A percentile compares a stretch with the other conserved stretches of the same genome.
phyloP scores from a whole-genome alignment of 2,797 vertebrate species.

The Heterohyrax brucei region DNA sequence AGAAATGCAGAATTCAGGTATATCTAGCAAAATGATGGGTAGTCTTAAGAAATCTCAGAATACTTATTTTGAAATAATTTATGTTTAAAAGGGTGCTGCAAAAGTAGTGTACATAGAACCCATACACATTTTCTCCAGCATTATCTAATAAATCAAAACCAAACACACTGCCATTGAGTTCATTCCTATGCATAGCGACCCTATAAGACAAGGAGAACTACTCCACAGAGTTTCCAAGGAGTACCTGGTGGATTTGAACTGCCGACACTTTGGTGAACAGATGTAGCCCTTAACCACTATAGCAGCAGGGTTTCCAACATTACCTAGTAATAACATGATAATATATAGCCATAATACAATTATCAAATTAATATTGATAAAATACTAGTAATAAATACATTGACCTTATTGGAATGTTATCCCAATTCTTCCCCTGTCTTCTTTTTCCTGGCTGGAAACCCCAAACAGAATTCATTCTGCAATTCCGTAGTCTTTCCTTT shows the following conservation, averaged over 20 bases:
- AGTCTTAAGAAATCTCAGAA: not conserved
- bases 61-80: not conserved
- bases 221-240: too few species aligned
- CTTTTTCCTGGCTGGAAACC: not conserved
- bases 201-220: too few species aligned
- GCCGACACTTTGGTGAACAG: too few species aligned
- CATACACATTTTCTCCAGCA: not conserved
- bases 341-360: not conserved
- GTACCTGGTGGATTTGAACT: too few species aligned
- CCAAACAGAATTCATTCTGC: not conserved
- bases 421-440: not conserved
- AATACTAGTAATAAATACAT: not conserved
- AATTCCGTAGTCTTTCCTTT: not conserved
- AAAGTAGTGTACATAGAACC: not conserved
- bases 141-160: not conserved
- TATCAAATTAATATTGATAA: not conserved
- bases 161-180: too few species aligned
- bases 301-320: not conserved
- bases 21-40: not conserved
- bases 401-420: not conserved
- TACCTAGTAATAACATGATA: not conserved
- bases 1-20: not conserved
- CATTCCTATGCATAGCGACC: too few species aligned
- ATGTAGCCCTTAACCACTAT: too few species aligned
- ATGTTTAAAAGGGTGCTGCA: not conserved